Percentiles rank a stretch among this genome's conserved stretches.
phyloP scores from a whole-genome alignment of 2,888 invertebrate species.

The Steinernema scapterisci region DNA sequence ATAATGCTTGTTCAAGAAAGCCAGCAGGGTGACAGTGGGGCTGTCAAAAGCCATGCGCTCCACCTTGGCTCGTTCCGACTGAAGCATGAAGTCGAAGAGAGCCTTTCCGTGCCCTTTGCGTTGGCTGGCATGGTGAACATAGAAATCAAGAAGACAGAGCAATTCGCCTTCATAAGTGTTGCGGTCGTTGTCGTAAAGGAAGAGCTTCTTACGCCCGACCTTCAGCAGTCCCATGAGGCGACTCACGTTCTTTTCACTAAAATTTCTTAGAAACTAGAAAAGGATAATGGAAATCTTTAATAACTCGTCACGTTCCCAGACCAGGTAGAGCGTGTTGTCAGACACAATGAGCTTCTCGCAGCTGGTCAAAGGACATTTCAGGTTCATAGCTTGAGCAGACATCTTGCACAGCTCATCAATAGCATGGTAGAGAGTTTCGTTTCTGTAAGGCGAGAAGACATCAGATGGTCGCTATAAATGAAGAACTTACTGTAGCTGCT shows the following conservation, averaged over 20 bases:
- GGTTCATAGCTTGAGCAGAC: constrained; percentile 53
- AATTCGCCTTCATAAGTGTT: constrained; percentile 73
- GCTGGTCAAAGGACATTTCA: constrained; percentile 50
- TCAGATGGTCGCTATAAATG: neutral
- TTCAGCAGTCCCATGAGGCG: constrained; percentile 79
- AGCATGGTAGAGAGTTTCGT: constrained; percentile 37
- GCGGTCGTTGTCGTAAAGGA: constrained; percentile 72
- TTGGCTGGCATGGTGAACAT: constrained; percentile 81
- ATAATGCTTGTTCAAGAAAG: constrained; percentile 84
- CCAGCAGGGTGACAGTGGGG: constrained; percentile 85
- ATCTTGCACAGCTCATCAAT: constrained; percentile 39
- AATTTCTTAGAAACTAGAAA: neutral
- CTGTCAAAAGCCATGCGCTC: constrained; percentile 79
- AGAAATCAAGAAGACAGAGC: constrained; percentile 90
- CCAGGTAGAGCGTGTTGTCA: constrained; percentile 56
- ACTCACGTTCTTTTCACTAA: constrained; percentile 52
- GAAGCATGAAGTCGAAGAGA: constrained; percentile 86
- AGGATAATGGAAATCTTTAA: no score
- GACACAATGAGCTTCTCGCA: constrained; percentile 36
- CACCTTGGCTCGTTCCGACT: constrained; percentile 54
- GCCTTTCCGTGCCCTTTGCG: constrained; percentile 82
- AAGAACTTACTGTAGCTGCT: constrained; percentile 53
- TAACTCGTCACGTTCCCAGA: constrained; percentile 59
- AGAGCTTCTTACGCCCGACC: constrained; percentile 86
- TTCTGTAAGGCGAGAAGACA: constrained; percentile 28